Conservation (phyloP, 2,888 invertebrate species). For the Mystacides longicornis region DNA sequence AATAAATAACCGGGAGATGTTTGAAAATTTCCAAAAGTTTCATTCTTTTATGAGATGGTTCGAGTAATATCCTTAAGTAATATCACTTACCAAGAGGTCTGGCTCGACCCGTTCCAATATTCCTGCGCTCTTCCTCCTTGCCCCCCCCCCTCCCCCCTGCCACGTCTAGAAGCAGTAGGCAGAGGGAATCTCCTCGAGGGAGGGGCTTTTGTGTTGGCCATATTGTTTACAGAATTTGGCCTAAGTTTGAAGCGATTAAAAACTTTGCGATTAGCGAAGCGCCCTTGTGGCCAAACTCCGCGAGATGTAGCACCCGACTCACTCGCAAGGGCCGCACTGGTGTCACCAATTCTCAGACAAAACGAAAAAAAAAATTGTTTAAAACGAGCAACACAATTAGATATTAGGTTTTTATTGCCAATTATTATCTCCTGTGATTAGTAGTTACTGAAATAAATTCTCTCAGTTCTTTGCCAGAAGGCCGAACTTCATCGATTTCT, state of each 20-base stretch:
- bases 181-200: slow-evolving; percentile 7
- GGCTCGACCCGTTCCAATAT: background rate
- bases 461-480: no score
- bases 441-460: no score
- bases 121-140: background rate
- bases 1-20: no score
- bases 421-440: no score
- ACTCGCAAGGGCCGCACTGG: slow-evolving; percentile 5
- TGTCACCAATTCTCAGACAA: no score
- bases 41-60: slow-evolving; percentile 6
- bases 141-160: slow-evolving; percentile 5
- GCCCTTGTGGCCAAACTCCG: slow-evolving; percentile 23
- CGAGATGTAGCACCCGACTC: slow-evolving; percentile 16
- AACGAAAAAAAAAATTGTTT: background rate
- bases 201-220: slow-evolving; percentile 24
- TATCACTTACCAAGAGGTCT: slow-evolving; percentile 12
- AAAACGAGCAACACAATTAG: no score
- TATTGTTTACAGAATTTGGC: slow-evolving; percentile 26
- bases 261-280: slow-evolving; percentile 27
- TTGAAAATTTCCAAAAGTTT: background rate
- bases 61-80: slow-evolving; percentile 9
- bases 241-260: slow-evolving; percentile 27
- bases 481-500: no score
- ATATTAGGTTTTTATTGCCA: no score
- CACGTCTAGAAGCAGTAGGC: background rate